Evolutionary conservation across 1,140 invertebrate species (phyloP).

Genomic region (Sesamia nonagrioides): DNA sequence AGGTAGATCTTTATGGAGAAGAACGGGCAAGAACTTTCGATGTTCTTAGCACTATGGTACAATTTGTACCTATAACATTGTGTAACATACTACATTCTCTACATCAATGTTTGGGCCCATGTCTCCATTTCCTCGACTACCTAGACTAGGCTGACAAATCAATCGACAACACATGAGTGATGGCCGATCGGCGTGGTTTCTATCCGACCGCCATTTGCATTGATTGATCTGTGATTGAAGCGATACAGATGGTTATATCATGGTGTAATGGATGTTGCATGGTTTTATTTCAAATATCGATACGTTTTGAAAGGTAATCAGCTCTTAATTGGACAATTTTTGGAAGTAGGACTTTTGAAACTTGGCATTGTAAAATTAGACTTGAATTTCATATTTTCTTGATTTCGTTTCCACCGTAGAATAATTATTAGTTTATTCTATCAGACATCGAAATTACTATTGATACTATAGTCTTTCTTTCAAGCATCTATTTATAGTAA

Average conservation of each 20-base stretch:
- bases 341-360: too few species aligned
- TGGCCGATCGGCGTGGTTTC: constrained; percentile 6
- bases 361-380: too few species aligned
- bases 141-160: constrained; percentile 30
- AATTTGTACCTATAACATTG: not conserved
- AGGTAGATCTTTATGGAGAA: not conserved
- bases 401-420: too few species aligned
- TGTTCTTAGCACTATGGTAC: not conserved
- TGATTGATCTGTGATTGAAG: constrained; percentile 26
- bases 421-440: too few species aligned
- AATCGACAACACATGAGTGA: constrained; percentile 22
- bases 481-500: too few species aligned
- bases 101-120: not conserved
- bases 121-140: constrained; percentile 8
- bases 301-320: too few species aligned
- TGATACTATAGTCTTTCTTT: too few species aligned
- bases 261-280: not conserved
- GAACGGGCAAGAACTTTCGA: not conserved
- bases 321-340: too few species aligned
- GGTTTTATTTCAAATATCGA: not conserved
- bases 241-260: not conserved
- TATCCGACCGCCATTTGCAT: constrained; percentile 15
- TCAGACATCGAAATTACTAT: too few species aligned
- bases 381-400: too few species aligned
- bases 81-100: not conserved